Base-by-base conservation (phyloP, 2,113 vertebrate genomes). In the Toxostoma redivivum region DNA sequence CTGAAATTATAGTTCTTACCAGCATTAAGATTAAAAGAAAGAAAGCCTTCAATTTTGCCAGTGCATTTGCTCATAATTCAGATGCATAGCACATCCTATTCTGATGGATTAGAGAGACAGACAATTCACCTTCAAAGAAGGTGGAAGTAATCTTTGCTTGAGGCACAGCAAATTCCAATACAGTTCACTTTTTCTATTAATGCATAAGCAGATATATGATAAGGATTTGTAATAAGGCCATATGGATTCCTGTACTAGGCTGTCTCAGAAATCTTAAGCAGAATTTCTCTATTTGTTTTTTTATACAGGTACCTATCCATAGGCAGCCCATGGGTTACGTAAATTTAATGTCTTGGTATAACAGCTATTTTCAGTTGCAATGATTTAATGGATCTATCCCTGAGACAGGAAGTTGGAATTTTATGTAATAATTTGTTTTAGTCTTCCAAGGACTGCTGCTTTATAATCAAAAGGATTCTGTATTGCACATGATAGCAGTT, bases 41-140 rank as follows among this genome's bases (percentile, higher is more conserved):
- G 23, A n/a, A 80, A 91, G 27, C 64, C 25, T 90, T 91, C 22
- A 28, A 6, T 58, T 83, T 50, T 76, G 33, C 57, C 50, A 73
- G 12, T 20, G 12, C 12, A 23, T 82, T 64, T 92, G 37, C 57
- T 89, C 45, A 78, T 96, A 86, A 94, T 96, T 97, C 76, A 92
- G 81, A 95, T 57, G 80, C 61, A 88, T 13, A 79, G 50, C 47
- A 27, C 84, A 94, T 94, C 82, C 81, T 91, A 22, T 79, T 88
- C 61, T 92, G 92, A 86, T 74, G 61, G 48, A 88, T 95, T 95
- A 79, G 72, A 48, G 47, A 88, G 71, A 92, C 0, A 97, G 79
- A 97, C 38, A 70, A 79, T 57, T 45, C 88, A 94, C 95, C 81
- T 96, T 95, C 87, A 95, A 96, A 97, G 83, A 94, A 95, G 85